Evolutionary conservation across 2,888 invertebrate species (phyloP), one percentile per base, ranked within the genome.

Genomic region (Cryptocephalus moraei): DNA sequence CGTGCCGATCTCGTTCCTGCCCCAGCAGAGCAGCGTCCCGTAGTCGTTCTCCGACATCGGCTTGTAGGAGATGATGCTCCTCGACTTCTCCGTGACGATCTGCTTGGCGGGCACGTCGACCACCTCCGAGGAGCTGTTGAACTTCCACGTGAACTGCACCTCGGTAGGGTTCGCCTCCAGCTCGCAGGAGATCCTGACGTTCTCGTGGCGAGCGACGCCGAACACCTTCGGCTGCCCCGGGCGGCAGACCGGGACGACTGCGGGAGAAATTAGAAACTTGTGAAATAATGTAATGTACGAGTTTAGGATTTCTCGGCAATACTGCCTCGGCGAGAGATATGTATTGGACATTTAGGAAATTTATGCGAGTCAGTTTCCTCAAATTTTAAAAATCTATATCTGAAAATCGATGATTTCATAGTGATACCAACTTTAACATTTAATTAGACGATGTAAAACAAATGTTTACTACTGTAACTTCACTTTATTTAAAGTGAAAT

Each of bases 31-130:
- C 36, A 86, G 70, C 13, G 83, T 83, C 31, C 86, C 86, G 61
- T 86, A 86, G 70, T 86, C 85, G 65, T 76, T 64, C 62, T 85
- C 85, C 33, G 80, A 81, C 71, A 78, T 76, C n/a, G 86, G 85
- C 41, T 80, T 82, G 65, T 84, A 86, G 49, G 77, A 76, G 43
- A 81, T 80, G 13, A 78, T 74, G 60, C 85, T 84, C 32, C 79
- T 74, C 8, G 79, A 74, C 34, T 76, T 75, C 57, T 84, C 83
- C 43, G 75, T 76, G 49, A 74, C 73, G 53, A 81, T 75, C 56
- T 77, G 75, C 41, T 77, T 78, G 51, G 78, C 76, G 10, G 81
- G 77, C 58, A 85, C 80, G 68, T 85, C 84, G 52, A 81, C 74
- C 32, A 79, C 76, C 59, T 84, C 84, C 55, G 79, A 78, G 39